Base-by-base conservation (phyloP, 2,113 vertebrate species). In the Corvus hawaiiensis region DNA sequence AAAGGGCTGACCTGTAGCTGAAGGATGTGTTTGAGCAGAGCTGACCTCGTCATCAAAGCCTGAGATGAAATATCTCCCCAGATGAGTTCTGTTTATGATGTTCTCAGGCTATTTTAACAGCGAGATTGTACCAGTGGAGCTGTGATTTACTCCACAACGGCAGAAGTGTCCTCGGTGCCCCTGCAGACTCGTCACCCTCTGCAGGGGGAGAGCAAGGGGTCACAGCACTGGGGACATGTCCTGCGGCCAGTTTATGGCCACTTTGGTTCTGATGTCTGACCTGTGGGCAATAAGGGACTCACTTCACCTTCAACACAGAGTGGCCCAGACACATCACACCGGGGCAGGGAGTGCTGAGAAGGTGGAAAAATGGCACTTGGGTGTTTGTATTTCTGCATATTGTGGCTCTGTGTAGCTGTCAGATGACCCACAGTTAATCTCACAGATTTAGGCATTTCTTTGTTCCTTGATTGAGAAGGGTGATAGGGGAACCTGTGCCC, bases 281-380 rank as follows among this genome's bases (percentile, higher is more conserved):
- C 80, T 46, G n/a, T 7, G 26, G 21, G 27, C 2, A 1, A 2
- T 6, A 3, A 64, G 28, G 59, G 41, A 44, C 13, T 84, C 18
- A 1, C 27, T 48, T 66, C 61, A 63, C 81, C 62, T 90, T 58
- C 72, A 52, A 22, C 17, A 3, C 18, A 2, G 22, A 15, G 59
- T 58, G 69, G 61, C 67, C 43, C 41, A 49, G 58, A 66, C 6
- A 7, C 11, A 0, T 2, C 2, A 0, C 6, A 1, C 7, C 1
- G 13, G 3, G 44, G 8, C 20, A 2, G 10, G 20, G 12, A 1
- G 5, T 7, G 16, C 3, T 2, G 14, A 43, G n/a, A 3, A 13
- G 27, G 66, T 2, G 14, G 46, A 8, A 23, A 3, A 78, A 39
- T 18, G 2, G 22, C 48, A n/a, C 9, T 5, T 20, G 68, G 71